These are phyloP conservation scores for Platycnemis pennipes DNA, from an alignment of 2,888 invertebrate genomes.

Conservation along the genomic window DNA sequence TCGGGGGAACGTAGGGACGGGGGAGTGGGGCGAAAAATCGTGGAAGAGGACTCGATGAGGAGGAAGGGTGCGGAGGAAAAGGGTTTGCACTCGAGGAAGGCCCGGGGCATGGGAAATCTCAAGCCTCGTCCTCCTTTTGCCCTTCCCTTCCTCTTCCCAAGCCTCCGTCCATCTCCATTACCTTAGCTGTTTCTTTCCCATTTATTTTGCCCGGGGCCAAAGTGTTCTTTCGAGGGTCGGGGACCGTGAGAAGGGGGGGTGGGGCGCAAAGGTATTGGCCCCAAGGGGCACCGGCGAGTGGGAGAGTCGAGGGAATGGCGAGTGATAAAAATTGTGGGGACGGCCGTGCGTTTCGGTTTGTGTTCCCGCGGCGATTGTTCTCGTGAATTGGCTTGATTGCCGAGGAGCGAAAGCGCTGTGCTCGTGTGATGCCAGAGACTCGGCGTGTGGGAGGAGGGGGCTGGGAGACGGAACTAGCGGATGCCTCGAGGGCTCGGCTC, in stretches of 20 bases:
- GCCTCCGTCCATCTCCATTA: background rate
- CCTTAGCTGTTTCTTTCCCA: constrained; percentile 31
- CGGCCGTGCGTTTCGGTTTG: constrained; percentile 41
- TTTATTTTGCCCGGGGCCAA: constrained; percentile 9
- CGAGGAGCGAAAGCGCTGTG: background rate
- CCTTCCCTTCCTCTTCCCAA: background rate
- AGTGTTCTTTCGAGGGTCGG: background rate
- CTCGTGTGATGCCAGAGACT: background rate
- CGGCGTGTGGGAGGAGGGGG: background rate
- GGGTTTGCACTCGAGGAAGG: constrained; percentile 31
- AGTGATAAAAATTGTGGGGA: constrained; percentile 58
- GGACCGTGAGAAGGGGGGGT: background rate
- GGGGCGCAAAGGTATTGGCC: background rate
- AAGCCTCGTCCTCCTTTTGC: background rate
- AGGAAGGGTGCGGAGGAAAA: constrained; percentile 26
- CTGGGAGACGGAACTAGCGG: background rate
- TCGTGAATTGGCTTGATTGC: constrained; percentile 44
- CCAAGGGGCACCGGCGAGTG: background rate
- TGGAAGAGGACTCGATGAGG: constrained; percentile 7
- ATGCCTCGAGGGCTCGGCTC: background rate
- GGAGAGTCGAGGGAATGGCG: background rate
- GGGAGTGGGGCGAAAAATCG: constrained; percentile 1
- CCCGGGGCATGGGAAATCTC: constrained; percentile 30
- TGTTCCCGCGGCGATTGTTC: constrained; percentile 46
- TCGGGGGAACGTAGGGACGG: background rate